Evolutionary conservation across 2,797 vertebrate species (phyloP), one percentile per base, ranked within the genome.

Genomic region (Hirundo rustica): DNA sequence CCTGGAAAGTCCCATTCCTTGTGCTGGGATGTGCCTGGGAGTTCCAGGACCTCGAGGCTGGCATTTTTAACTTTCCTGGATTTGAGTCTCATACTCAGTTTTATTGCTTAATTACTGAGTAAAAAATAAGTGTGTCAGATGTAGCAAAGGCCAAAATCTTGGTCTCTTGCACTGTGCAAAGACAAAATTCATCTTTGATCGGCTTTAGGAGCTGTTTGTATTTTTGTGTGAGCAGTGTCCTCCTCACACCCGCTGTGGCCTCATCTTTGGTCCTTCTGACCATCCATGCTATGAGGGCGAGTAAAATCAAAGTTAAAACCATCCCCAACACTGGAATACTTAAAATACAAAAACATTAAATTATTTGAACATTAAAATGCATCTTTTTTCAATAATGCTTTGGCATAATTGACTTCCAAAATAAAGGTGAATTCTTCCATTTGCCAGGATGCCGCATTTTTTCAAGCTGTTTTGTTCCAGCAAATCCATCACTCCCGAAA

Each of bases 321-420:
- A 7, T 0, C 1, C 12, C 7, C 29, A 58, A 23, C 7, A 11
- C 14, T 19, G 15, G 21, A 65, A 32, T 32, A 29, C 4, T 21
- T 60, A 17, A 72, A 66, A 29, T 10, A 27, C 1, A 1, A 42
- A 20, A 13, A 2, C 36, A 30, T 38, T 18, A 5, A 60, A 48
- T 48, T 19, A 42, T 50, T 45, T 40, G 13, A 58, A 18, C 2
- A 5, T 61, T 11, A 17, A 58, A 83, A 13, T 32, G 7, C 22
- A 55, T 81, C 1, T 55, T 48, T 47, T 73, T 44, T 30, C 25
- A 20, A 2, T 20, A 53, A 22, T 23, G 3, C 58, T 89, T 60
- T 64, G 50, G 16, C 44, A 50, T 16, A 22, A 32, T 47, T 70
- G 40, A 64, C 30, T 82, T 78, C 55, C 26, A n/a, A n/a, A 88